Evolutionary conservation across 1,140 invertebrate species (phyloP), one percentile per base, ranked within the genome.

Genomic region (Fopius arisanus): DNA sequence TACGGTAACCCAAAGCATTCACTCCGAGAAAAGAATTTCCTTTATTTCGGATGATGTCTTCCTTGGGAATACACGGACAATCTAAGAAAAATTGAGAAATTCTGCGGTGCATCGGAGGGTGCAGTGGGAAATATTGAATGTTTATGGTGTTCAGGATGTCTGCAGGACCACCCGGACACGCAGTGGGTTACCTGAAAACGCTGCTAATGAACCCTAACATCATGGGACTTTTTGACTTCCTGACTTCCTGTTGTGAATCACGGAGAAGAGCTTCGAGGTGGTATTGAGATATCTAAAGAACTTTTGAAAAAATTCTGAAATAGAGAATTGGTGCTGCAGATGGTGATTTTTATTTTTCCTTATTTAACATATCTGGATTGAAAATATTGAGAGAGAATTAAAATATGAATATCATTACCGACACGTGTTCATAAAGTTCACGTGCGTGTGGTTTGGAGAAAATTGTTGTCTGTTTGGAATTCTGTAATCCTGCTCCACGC

Each of bases 11-110:
- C 67, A 73, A 70, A 62, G 26, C 72, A 76, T 68, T 74, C 16
- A 66, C 19, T 59, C 3, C 21, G 23, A 2, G 23, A 59, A 26
- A 6, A 23, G 19, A 28, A 59, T 26, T 59, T 59, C 54, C 54
- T 23, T 81, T 78, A 73, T 83, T 76, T 78, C 78, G 69, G 76
- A 80, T 77, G 76, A 80, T 66, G 51, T 67, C 63, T 67, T 67
- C 10, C 63, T 67, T 16, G 31, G 72, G 40, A 31, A 37, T 14
- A 16, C 62, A 54, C 16, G 31, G 26, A 69, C 66, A 74, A 67
- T 73, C 33, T 51, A 14, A 26, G 67, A 66, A 74, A 73, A 73
- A 73, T 59, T 41, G 67, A 62, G 21, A 48, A 62, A 54, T 51
- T 74, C 63, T 69, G 66, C 51, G 14, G 54, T 14, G 67, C 10